Evolutionary conservation across 2,113 vertebrate species (phyloP), one percentile per base, ranked within the genome.

Genomic region (Oreochromis niloticus): DNA sequence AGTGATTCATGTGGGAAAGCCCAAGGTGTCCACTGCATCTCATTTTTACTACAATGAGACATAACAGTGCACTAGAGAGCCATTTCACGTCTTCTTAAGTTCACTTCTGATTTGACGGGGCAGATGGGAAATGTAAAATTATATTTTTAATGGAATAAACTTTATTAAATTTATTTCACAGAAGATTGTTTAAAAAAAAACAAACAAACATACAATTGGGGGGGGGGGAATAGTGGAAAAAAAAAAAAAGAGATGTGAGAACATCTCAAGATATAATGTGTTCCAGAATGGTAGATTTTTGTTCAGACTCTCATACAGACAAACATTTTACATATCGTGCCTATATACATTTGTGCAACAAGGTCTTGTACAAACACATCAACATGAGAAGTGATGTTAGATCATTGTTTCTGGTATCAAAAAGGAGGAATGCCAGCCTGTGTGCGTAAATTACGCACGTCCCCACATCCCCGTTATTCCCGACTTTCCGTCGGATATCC

Each of bases 1-100:
- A 78, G 92, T 94, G 95, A 96, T 91, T 96, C 95, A 95, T 93
- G 86, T 85, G 93, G 94, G 94, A 90, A 96, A 95, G 92, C 96
- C 95, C 95, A 92, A 91, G 87, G 82, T 94, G 91, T 87, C 92
- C 90, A 75, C 50, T 63, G 59, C 82, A 87, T 88, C 83, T 90
- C 57, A 85, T 71, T 89, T 78, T 89, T 81, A 91, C 85, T 85
- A 89, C 80, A 85, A 85, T 73, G 54, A 88, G 61, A 90, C 7
- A 52, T 79, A 83, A 56, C 34, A 48, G 34, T 73, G 61, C 9
- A 34, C 71, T 12, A 50, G 5, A 34, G 1, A 36, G 13, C 34
- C 59, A 36, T 68, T 39, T 48, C 43, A 56, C 32, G 4, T 73
- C 81, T 66, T 7, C 71, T 16, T 4, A 85, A 27, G 7, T 80